A percentile compares a stretch with the other conserved stretches of the same genome.
phyloP scores from a whole-genome alignment of 2,113 vertebrate species.

The Proterorhinus semilunaris region DNA sequence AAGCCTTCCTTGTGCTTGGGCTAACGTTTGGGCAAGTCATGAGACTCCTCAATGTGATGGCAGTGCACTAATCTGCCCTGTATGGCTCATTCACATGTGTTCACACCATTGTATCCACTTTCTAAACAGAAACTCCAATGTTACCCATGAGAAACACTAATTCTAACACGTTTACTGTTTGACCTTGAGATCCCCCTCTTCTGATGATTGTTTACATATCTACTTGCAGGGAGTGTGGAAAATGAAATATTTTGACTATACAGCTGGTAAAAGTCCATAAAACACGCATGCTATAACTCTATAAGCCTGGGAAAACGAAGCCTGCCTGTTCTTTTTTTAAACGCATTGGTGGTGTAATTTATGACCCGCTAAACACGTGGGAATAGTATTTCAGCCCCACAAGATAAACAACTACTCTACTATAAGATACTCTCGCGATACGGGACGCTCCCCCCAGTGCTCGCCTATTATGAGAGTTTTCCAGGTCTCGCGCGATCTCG shows the following conservation, averaged over 20 bases:
- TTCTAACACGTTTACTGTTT: constrained; percentile 5
- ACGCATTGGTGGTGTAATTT: constrained; percentile 60
- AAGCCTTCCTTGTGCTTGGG: constrained; percentile 60
- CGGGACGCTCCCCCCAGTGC: constrained; percentile 48
- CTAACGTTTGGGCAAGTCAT: constrained; percentile 62
- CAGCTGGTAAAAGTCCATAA: constrained; percentile 17
- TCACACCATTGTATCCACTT: constrained; percentile 66
- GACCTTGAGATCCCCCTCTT: constrained; percentile 1
- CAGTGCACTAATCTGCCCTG: constrained; percentile 64
- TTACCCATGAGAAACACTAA: constrained; percentile 44
- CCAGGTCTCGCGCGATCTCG: constrained; percentile 68
- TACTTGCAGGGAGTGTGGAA: neutral
- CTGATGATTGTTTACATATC: neutral
- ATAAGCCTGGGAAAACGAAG: constrained; percentile 55
- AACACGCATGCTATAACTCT: neutral
- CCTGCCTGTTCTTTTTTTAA: constrained; percentile 10
- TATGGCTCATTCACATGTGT: constrained; percentile 63
- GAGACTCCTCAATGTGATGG: constrained; percentile 66
- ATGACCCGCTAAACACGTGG: constrained; percentile 75
- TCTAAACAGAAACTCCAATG: constrained; percentile 58
- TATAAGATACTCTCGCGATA: constrained; percentile 74
- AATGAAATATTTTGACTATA: constrained; percentile 14
- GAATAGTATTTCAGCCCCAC: constrained; percentile 68
- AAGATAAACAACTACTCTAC: constrained; percentile 68
- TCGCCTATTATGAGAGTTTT: constrained; percentile 82